Percentiles rank a stretch among this genome's conserved stretches.
phyloP scores from a whole-genome alignment of 2,888 invertebrate species.

The Odontocolon sp. region DNA sequence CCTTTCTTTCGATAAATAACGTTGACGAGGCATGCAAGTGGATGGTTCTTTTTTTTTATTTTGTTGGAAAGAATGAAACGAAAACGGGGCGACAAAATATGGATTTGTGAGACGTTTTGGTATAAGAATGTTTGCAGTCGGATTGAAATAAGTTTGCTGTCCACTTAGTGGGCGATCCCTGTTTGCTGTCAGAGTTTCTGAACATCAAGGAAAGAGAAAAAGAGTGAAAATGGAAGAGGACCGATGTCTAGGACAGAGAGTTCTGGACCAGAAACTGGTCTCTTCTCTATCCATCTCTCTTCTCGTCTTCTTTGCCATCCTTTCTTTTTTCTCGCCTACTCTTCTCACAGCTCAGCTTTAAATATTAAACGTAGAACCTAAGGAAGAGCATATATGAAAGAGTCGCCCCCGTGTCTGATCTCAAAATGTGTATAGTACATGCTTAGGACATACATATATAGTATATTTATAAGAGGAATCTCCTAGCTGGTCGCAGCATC shows the following conservation, averaged over 20 bases:
- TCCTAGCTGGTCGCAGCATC: not conserved
- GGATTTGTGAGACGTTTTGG: conserved; percentile 34
- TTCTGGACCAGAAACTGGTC: conserved; percentile 51
- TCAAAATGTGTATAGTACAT: conserved; percentile 8
- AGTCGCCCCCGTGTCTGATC: conserved; percentile 9
- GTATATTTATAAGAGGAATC: not conserved
- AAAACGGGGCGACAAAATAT: not conserved
- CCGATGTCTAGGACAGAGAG: not conserved
- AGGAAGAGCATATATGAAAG: not conserved
- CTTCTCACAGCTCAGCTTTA: conserved; percentile 1
- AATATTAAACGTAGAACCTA: not conserved
- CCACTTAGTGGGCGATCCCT: conserved; percentile 48
- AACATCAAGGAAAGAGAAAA: not conserved
- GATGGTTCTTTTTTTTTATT: not conserved
- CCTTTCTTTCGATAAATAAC: not conserved
- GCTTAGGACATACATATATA: not conserved
- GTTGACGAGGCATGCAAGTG: not conserved
- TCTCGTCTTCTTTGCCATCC: not conserved
- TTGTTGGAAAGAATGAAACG: not conserved
- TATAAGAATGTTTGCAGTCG: conserved; percentile 36
- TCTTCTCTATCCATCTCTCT: conserved; percentile 3
- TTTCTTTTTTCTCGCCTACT: conserved; percentile 26
- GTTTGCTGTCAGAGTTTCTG: not conserved
- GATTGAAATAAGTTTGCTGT: conserved; percentile 44
- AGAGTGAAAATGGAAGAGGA: no score